Evolutionary conservation across 2,797 vertebrate genomes (phyloP).

Genomic region (Lindbergichthys nudifrons): DNA sequence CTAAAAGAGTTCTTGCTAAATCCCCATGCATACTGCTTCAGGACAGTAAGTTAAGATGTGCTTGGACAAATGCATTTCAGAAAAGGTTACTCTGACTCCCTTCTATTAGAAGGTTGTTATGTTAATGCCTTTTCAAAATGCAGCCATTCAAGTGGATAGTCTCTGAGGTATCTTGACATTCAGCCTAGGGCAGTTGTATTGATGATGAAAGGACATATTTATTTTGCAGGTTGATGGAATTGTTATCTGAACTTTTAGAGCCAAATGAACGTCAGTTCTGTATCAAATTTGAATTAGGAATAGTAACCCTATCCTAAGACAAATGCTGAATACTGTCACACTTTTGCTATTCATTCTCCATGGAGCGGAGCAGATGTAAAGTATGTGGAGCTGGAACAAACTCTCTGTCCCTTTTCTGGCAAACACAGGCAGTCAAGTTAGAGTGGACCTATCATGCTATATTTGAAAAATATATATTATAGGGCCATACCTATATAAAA

Average conservation of each 20-base stretch:
- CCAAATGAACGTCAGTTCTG: constrained; percentile 29
- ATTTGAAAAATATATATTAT: no score
- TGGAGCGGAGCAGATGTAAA: constrained; percentile 37
- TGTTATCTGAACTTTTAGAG: constrained; percentile 48
- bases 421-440: constrained; percentile 18
- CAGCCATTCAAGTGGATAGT: background rate
- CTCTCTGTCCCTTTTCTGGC: constrained; percentile 39
- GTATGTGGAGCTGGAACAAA: constrained; percentile 56
- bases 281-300: constrained; percentile 54
- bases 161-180: constrained; percentile 18
- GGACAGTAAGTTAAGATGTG: constrained; percentile 12
- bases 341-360: constrained; percentile 48
- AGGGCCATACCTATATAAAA: no score
- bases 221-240: constrained; percentile 30
- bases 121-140: no score
- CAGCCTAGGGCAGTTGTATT: background rate
- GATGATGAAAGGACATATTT: constrained; percentile 30
- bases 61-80: background rate
- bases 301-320: constrained; percentile 26
- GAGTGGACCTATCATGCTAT: no score
- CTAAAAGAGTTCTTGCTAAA: background rate
- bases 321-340: constrained; percentile 32
- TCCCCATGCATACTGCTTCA: background rate
- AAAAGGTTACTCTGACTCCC: no score
- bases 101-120: background rate